Evolutionary conservation across 2,113 vertebrate genomes (phyloP).

Genomic region (Mastomys coucha): DNA sequence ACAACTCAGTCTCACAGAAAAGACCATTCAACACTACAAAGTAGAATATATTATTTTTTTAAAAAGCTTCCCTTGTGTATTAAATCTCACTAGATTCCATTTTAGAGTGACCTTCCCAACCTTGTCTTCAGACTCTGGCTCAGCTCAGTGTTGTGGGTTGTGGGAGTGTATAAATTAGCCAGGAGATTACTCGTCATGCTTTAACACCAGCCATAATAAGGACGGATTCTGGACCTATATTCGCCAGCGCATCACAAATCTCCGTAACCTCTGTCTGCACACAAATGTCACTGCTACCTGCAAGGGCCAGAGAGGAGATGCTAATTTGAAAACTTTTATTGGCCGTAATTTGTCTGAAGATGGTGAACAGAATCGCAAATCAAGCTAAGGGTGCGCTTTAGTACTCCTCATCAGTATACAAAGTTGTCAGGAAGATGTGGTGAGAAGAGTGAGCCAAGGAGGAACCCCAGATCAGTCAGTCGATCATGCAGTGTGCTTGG

Average conservation of each 20-base stretch:
- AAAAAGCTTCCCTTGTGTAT: conserved; percentile 51
- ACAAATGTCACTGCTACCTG: conserved; percentile 69
- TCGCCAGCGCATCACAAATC: conserved; percentile 66
- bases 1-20: conserved; percentile 5
- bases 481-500: neutral
- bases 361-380: conserved; percentile 64
- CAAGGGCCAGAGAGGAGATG: conserved; percentile 56
- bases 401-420: neutral
- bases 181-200: conserved; percentile 66
- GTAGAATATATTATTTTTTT: neutral
- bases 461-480: neutral
- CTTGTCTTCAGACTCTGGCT: conserved; percentile 69
- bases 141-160: conserved; percentile 59
- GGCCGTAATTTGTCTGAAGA: conserved; percentile 68
- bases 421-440: conserved; percentile 30
- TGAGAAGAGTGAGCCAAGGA: neutral
- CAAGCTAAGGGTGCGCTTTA: conserved; percentile 8
- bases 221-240: conserved; percentile 57
- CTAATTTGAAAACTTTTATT: conserved; percentile 73
- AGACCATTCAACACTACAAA: conserved; percentile 49
- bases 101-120: conserved; percentile 70
- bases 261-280: conserved; percentile 69
- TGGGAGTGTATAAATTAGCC: conserved; percentile 72
- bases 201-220: conserved; percentile 72
- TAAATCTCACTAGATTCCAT: conserved; percentile 68